Base-by-base conservation (phyloP, 2,113 vertebrate genomes). In the Nematolebias whitei region DNA sequence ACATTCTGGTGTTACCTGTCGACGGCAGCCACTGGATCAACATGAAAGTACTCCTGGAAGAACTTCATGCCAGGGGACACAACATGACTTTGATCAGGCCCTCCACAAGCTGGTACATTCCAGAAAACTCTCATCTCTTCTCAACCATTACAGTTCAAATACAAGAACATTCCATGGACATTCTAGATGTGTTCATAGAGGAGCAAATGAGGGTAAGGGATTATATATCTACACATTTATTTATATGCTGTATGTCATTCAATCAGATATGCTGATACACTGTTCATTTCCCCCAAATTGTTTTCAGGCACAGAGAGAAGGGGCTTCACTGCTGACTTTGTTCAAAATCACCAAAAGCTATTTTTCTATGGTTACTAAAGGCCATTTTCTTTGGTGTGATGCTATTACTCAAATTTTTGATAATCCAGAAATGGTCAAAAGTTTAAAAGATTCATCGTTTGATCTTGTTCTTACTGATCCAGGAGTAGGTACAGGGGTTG, bases 1-100 rank as follows among this genome's bases (percentile, higher is more conserved):
- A 90, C 49, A 70, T 92, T 40, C 71, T 91, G 19, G 86, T 91
- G 24, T 88, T 76, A 22, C 89, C 89, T 4, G 20, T 90, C 1
- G 91, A 92, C 1, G 91, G 89, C 10, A 92, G 89, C 48, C 91
- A 91, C 54, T 92, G 89, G 90, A 49, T 92, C 48, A 91, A 92
- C 65, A 92, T 92, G 87, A 88, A 90, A 61, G 61, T 90, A 11
- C 43, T 90, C 45, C 49, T 92, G 16, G 85, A 90, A 68, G 87
- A 86, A n/a, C 76, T 91, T 47, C 86, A 90, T 26, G 78, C 49
- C 44, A 87, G 68, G 19, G 93, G 90, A 6, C 94, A 95, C 0
- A 86, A 76, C 8, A 78, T 94, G 41, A 93, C 91, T 0, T 87
- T 94, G 7, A 71, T 92, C 79, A 63, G 91, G 59, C 16, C 53